Percentiles rank a stretch among this genome's conserved stretches.
These are phyloP conservation scores for Polypedilum vanderplanki DNA, from an alignment of 1,140 invertebrate genomes.

Conservation along the genomic window DNA sequence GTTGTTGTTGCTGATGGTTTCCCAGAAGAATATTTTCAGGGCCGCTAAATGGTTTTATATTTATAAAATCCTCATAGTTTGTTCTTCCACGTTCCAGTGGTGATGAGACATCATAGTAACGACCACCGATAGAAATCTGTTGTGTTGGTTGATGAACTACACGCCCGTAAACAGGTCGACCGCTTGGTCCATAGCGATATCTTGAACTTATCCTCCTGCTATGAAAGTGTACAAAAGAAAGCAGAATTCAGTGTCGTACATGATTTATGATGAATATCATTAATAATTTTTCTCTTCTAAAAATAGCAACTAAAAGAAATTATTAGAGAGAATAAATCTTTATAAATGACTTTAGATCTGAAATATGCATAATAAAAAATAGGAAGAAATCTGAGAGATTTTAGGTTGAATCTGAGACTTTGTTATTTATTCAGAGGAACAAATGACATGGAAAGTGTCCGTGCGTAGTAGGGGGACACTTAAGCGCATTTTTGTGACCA, in stretches of 20 bases:
- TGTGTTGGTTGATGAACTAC: slow-evolving; percentile 49
- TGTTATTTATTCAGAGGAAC: too few species aligned
- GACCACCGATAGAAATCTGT: slow-evolving; percentile 31
- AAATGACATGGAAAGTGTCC: too few species aligned
- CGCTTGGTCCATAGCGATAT: slow-evolving; percentile 31
- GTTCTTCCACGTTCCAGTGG: slow-evolving; percentile 35
- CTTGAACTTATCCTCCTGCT: slow-evolving; percentile 27
- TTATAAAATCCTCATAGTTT: background rate
- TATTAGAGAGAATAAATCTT: background rate
- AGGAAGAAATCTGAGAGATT: too few species aligned
- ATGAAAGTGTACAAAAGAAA: slow-evolving; percentile 31
- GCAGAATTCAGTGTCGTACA: too few species aligned
- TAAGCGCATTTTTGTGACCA: too few species aligned
- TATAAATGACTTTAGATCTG: too few species aligned
- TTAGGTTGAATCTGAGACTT: too few species aligned
- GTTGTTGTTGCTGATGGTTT: background rate
- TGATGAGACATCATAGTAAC: slow-evolving; percentile 40
- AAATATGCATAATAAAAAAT: too few species aligned
- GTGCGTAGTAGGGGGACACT: too few species aligned
- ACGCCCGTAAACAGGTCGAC: slow-evolving; percentile 53
- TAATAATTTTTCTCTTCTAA: background rate
- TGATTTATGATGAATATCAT: too few species aligned
- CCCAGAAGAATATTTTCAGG: background rate
- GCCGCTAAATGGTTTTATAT: background rate
- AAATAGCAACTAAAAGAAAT: background rate